These are phyloP conservation scores for Copidosoma floridanum DNA, from an alignment of 1,140 invertebrate genomes.

Conservation along the genomic window DNA sequence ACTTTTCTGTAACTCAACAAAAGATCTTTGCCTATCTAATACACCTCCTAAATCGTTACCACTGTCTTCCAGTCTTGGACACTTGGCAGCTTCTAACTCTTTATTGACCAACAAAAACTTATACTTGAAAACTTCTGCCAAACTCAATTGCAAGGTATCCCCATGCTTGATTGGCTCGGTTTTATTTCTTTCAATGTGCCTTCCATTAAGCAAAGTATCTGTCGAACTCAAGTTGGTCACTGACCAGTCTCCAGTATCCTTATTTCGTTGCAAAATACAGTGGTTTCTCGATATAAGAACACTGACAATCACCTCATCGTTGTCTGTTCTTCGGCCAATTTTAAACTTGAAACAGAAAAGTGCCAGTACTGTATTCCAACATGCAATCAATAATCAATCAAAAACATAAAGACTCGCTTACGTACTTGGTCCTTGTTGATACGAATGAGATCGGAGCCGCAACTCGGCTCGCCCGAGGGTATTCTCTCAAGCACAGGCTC, in stretches of 20 bases:
- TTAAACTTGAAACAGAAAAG: conserved; percentile 50
- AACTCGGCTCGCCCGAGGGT: conserved; percentile 6
- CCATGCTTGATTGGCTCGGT: conserved; percentile 43
- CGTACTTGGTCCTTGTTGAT: conserved; percentile 42
- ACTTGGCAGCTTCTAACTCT: conserved; percentile 42
- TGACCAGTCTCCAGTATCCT: conserved; percentile 40
- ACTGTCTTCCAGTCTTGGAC: conserved; percentile 44
- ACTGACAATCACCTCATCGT: conserved; percentile 53
- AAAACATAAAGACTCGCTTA: not conserved
- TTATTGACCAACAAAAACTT: conserved; percentile 42
- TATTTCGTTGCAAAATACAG: conserved; percentile 50
- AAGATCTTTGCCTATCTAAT: conserved; percentile 54
- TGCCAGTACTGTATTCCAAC: not conserved
- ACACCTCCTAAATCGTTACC: conserved; percentile 43
- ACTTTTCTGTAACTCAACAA: conserved; percentile 54
- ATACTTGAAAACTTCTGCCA: conserved; percentile 52
- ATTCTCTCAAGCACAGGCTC: conserved; percentile 36
- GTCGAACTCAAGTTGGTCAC: conserved; percentile 55
- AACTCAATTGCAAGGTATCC: conserved; percentile 57
- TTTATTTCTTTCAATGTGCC: conserved; percentile 43
- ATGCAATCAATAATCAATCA: not conserved
- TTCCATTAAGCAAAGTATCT: conserved; percentile 55
- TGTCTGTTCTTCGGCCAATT: conserved; percentile 54
- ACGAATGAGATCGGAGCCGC: conserved; percentile 28
- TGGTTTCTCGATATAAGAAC: conserved; percentile 58